phyloP scores from a whole-genome alignment of 2,888 invertebrate genomes.

The Folsomia candida region DNA sequence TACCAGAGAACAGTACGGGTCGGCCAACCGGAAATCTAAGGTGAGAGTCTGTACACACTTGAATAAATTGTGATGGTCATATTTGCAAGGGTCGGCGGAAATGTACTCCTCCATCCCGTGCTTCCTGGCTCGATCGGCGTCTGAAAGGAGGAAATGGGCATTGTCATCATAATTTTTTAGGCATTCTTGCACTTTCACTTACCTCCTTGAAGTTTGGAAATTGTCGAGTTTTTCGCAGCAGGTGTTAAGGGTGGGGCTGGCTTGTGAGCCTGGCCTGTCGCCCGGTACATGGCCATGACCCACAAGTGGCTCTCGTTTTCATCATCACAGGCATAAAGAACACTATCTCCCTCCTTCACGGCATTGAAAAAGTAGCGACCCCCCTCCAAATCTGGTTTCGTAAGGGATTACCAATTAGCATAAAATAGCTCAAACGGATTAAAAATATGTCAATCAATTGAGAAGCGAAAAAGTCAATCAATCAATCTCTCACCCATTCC shows the following conservation, averaged over 20 bases:
- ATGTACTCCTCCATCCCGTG: constrained; percentile 99
- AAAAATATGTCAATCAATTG: constrained; percentile 7
- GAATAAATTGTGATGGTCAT: constrained; percentile 91
- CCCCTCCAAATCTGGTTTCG: constrained; percentile 77
- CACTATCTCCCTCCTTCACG: constrained; percentile 95
- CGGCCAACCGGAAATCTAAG: constrained; percentile 90
- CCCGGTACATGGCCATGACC: constrained; percentile 99
- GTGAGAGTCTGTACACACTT: constrained; percentile 87
- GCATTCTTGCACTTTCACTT: constrained; percentile 51
- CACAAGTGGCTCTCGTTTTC: constrained; percentile 97
- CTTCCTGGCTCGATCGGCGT: constrained; percentile 92
- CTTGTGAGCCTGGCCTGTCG: constrained; percentile 99
- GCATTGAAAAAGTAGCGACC: constrained; percentile 96
- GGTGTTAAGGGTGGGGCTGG: constrained; percentile 90
- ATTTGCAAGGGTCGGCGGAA: constrained; percentile 96
- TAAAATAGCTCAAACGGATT: constrained; percentile 1
- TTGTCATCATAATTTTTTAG: background rate
- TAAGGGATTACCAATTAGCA: background rate
- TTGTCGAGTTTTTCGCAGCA: constrained; percentile 78
- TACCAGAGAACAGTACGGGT: constrained; percentile 97
- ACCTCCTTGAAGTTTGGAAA: constrained; percentile 89
- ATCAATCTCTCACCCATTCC: constrained; percentile 72
- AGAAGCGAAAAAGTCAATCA: too few relatives aligned
- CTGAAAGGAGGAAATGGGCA: constrained; percentile 55
- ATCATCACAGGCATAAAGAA: constrained; percentile 92